Evolutionary conservation across 2,113 vertebrate genomes (phyloP).

Genomic region (Entomyzon cyanotis): DNA sequence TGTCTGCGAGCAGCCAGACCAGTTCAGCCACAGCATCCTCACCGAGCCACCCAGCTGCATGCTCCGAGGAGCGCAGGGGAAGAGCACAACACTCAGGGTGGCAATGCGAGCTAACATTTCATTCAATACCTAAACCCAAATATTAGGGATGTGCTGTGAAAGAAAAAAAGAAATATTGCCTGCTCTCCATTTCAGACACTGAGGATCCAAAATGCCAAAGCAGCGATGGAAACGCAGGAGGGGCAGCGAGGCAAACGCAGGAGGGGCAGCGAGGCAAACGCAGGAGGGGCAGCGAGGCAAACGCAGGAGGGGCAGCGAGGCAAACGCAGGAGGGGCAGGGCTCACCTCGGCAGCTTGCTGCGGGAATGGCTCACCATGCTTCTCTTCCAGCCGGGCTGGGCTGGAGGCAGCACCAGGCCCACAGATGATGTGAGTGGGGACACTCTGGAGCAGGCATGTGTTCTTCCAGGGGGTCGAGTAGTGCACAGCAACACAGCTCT

Average conservation of each 20-base stretch:
- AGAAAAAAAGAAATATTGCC: rapidly evolving
- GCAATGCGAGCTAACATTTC: rapidly evolving
- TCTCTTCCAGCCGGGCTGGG: not conserved
- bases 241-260: too few relatives aligned
- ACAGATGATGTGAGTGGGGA: slow-evolving; percentile 47
- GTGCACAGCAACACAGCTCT: slow-evolving; percentile 43
- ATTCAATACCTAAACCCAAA: not conserved
- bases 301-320: not conserved
- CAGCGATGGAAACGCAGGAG: too few relatives aligned
- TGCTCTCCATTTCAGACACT: rapidly evolving
- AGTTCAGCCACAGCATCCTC: not conserved
- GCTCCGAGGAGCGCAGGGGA: not conserved
- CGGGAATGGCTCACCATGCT: slow-evolving; percentile 33
- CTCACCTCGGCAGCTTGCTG: slow-evolving; percentile 71
- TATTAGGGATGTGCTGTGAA: not conserved
- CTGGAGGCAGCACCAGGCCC: not conserved
- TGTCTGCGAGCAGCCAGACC: not conserved
- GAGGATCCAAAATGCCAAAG: rapidly evolving
- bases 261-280: too few relatives aligned
- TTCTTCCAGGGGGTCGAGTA: slow-evolving; percentile 55
- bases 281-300: too few relatives aligned
- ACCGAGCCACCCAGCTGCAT: rapidly evolving
- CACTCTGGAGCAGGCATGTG: slow-evolving; percentile 49
- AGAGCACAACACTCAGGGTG: not conserved
- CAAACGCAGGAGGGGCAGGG: rapidly evolving